These are phyloP conservation scores for Premnoplex brunnescens DNA, from an alignment of 2,797 vertebrate species.

Conservation along the genomic window DNA sequence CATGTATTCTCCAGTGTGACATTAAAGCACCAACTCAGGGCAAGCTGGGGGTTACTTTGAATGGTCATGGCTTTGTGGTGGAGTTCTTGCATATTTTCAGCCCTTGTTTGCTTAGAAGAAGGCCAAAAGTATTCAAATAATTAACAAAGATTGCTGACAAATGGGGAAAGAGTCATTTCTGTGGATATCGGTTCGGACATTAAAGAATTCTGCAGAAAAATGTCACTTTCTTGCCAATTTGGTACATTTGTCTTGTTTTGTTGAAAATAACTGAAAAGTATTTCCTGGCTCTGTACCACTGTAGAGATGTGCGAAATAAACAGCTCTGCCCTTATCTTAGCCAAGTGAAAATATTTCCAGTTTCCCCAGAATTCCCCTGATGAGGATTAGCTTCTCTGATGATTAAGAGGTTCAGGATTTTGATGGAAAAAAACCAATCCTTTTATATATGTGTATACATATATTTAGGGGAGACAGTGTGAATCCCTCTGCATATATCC, in stretches of 20 bases:
- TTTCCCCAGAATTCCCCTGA: constrained; percentile 33
- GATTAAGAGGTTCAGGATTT: constrained; percentile 25
- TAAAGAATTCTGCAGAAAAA: constrained; percentile 46
- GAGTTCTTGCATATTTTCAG: background rate
- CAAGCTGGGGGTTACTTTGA: background rate
- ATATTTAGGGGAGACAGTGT: background rate
- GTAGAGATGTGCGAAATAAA: constrained; percentile 59
- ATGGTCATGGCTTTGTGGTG: background rate
- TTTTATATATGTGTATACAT: background rate
- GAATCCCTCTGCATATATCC: background rate
- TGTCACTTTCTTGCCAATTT: constrained; percentile 36
- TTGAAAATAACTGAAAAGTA: constrained; percentile 47
- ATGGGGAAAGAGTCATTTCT: background rate
- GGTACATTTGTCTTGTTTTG: constrained; percentile 46
- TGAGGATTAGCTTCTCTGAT: background rate
- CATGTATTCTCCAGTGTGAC: fast-evolving
- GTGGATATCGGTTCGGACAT: background rate
- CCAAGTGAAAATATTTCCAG: constrained; percentile 54
- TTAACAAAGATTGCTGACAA: background rate
- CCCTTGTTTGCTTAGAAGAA: background rate
- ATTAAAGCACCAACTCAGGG: background rate
- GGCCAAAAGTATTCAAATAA: background rate
- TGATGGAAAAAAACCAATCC: background rate
- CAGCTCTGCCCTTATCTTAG: constrained; percentile 48
- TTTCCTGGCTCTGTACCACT: constrained; percentile 47